phyloP scores from a whole-genome alignment of 2,113 vertebrate species.

The Dendrocopos noguchii region DNA sequence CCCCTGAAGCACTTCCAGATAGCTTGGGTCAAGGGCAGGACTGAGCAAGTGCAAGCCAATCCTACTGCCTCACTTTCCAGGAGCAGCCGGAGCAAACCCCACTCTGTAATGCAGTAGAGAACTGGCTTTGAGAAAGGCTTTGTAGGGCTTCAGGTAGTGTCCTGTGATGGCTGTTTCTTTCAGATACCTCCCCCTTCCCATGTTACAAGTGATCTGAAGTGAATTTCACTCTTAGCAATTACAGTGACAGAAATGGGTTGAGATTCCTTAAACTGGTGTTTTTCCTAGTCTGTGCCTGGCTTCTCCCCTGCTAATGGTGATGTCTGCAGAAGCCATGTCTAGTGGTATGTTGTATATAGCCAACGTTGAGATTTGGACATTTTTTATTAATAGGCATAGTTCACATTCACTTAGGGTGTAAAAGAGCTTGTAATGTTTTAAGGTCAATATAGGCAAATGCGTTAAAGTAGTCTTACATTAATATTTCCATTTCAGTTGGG shows the following conservation, averaged over 20 bases:
- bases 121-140: neutral
- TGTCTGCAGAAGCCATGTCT: neutral
- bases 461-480: neutral
- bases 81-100: neutral
- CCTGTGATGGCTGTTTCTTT: neutral
- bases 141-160: neutral
- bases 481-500: neutral
- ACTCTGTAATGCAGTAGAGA: neutral
- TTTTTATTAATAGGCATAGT: neutral
- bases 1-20: neutral
- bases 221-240: neutral
- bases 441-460: neutral
- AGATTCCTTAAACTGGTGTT: neutral
- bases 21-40: neutral
- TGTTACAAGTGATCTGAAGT: neutral
- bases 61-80: neutral
- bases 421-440: neutral
- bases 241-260: neutral
- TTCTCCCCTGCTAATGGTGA: neutral
- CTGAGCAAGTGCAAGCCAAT: neutral
- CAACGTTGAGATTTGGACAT: neutral
- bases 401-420: neutral
- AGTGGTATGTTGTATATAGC: neutral
- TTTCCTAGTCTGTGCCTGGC: neutral
- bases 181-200: accelerated